phyloP scores from a whole-genome alignment of 2,113 vertebrate species.

The Falcunculus frontatus region DNA sequence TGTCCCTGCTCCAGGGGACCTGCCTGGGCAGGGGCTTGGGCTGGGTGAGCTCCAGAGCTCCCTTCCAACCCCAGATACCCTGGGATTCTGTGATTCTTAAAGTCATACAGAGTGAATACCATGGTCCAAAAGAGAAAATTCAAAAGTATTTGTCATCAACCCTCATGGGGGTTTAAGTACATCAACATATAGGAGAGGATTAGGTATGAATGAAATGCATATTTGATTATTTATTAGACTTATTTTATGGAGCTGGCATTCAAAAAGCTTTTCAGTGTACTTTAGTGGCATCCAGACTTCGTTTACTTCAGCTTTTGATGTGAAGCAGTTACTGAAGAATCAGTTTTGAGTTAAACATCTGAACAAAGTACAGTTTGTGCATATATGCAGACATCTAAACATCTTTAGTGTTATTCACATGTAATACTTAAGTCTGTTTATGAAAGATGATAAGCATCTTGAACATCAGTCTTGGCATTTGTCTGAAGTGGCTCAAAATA shows the following conservation, averaged over 20 bases:
- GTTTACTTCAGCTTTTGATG: background rate
- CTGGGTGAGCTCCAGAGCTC: fast-evolving
- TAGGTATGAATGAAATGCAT: background rate
- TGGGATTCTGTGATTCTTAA: background rate
- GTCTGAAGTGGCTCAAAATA: background rate
- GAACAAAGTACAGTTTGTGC: background rate
- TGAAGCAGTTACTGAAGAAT: background rate
- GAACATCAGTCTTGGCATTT: background rate
- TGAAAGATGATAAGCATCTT: background rate
- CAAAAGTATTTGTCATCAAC: background rate
- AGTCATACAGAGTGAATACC: background rate
- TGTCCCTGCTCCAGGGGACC: background rate
- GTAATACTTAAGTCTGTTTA: background rate
- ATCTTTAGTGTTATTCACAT: background rate
- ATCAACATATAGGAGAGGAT: background rate
- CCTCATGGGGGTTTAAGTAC: no score
- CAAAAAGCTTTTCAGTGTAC: background rate
- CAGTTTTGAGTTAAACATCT: background rate
- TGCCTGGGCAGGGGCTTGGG: fast-evolving
- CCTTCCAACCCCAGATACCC: fast-evolving
- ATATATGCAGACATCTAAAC: background rate
- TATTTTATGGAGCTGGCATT: background rate
- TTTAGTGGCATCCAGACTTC: background rate
- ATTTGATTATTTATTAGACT: background rate
- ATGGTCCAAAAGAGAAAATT: background rate